Conservation (phyloP, 2,888 invertebrate species). For the Polydesmus complanatus region DNA sequence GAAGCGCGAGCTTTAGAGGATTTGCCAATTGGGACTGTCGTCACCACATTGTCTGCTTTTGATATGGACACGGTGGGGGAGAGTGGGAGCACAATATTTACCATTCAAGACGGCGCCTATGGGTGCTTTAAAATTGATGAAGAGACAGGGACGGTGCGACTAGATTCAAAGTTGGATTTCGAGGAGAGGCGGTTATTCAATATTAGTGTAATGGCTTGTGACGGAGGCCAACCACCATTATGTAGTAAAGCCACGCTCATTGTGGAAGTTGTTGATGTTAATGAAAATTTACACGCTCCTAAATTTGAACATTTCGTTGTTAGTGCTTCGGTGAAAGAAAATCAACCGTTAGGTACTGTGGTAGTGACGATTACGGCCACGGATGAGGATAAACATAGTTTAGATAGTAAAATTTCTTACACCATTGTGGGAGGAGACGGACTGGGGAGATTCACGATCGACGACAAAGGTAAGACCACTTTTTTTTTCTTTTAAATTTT, state of each 20-base stretch:
- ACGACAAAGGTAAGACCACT: conserved; percentile 58
- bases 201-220: conserved; percentile 67
- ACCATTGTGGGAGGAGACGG: conserved; percentile 79
- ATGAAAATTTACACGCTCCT: conserved; percentile 78
- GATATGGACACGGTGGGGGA: conserved; percentile 67
- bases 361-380: conserved; percentile 63
- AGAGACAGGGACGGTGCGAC: conserved; percentile 70
- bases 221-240: conserved; percentile 63
- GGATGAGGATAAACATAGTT: conserved; percentile 57
- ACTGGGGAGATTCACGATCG: conserved; percentile 79
- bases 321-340: conserved; percentile 61
- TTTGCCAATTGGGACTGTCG: conserved; percentile 70
- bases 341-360: conserved; percentile 56
- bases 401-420: conserved; percentile 69
- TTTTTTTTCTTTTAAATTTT: too few species aligned
- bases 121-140: conserved; percentile 70
- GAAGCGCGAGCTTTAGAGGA: conserved; percentile 75
- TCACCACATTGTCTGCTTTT: conserved; percentile 65
- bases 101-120: conserved; percentile 52
- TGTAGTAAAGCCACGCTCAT: conserved; percentile 60
- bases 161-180: conserved; percentile 64
- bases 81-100: conserved; percentile 67
- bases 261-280: conserved; percentile 76
- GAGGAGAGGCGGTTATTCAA: conserved; percentile 81
- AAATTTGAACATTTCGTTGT: conserved; percentile 66